Evolutionary conservation across 2,113 vertebrate genomes (phyloP).

Genomic region (Erpornis zantholeuca): DNA sequence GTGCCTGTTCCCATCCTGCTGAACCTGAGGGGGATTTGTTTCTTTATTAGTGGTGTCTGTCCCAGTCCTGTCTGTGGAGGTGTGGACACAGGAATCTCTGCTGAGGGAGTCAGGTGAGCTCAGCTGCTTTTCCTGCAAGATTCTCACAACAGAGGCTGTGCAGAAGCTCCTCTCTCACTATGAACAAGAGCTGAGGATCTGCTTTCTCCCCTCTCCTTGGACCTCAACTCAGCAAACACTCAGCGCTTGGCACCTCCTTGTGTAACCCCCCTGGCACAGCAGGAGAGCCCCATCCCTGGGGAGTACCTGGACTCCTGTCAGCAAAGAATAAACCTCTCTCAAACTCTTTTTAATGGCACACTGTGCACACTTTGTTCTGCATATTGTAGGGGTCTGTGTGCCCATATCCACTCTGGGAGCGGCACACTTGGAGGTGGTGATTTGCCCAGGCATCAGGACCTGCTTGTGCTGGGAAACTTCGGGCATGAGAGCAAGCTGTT

Average conservation of each 20-base stretch:
- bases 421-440: background rate
- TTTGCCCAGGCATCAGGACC: background rate
- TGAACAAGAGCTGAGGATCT: background rate
- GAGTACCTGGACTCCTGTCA: background rate
- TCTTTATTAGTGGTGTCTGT: background rate
- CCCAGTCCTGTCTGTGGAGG: background rate
- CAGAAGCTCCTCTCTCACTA: background rate
- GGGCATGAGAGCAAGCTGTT: background rate
- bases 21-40: background rate
- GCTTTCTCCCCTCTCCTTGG: background rate
- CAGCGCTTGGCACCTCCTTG: background rate
- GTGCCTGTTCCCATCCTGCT: background rate
- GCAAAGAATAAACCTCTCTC: background rate
- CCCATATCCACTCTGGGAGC: background rate
- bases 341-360: background rate
- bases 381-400: background rate
- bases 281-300: background rate
- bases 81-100: background rate
- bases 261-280: background rate
- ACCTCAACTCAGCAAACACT: background rate
- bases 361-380: background rate
- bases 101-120: background rate
- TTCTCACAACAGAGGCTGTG: background rate
- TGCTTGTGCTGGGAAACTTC: background rate
- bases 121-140: background rate